Evolutionary conservation across 2,888 invertebrate genomes (phyloP).

Genomic region (Tortrix viridana): DNA sequence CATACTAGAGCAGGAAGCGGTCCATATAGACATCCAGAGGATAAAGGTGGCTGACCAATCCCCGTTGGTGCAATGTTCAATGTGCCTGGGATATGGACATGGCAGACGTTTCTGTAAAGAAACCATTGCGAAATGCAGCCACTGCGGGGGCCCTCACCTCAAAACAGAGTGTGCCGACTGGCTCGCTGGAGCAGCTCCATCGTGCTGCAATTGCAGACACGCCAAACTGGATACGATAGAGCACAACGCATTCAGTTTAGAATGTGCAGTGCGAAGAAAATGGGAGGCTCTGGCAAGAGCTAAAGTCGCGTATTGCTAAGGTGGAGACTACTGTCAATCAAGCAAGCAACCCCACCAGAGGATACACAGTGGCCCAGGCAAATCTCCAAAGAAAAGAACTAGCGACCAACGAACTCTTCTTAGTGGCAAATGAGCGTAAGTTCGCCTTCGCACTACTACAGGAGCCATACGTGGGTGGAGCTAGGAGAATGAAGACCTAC

Average conservation of each 20-base stretch:
- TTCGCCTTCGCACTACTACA: background rate
- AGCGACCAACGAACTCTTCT: background rate
- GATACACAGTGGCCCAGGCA: background rate
- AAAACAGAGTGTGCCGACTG: conserved; percentile 2
- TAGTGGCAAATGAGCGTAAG: background rate
- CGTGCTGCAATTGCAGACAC: background rate
- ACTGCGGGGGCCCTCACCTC: conserved; percentile 32
- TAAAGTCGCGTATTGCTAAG: background rate
- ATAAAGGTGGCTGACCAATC: conserved; percentile 37
- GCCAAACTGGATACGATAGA: background rate
- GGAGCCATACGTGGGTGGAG: conserved; percentile 5
- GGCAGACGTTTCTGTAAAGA: conserved; percentile 31
- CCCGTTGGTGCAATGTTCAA: conserved; percentile 38
- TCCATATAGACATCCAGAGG: conserved; percentile 30
- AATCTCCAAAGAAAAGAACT: background rate
- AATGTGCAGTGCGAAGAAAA: background rate
- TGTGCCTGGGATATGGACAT: conserved; percentile 38
- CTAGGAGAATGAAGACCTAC: background rate
- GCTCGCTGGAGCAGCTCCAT: background rate
- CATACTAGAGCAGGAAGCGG: background rate
- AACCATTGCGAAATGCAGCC: conserved; percentile 27
- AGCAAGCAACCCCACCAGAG: too few species aligned
- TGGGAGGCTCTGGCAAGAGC: background rate
- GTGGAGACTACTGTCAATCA: background rate
- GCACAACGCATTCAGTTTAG: background rate